Conservation (phyloP, 2,113 vertebrate species). For the Loxodonta africana region DNA sequence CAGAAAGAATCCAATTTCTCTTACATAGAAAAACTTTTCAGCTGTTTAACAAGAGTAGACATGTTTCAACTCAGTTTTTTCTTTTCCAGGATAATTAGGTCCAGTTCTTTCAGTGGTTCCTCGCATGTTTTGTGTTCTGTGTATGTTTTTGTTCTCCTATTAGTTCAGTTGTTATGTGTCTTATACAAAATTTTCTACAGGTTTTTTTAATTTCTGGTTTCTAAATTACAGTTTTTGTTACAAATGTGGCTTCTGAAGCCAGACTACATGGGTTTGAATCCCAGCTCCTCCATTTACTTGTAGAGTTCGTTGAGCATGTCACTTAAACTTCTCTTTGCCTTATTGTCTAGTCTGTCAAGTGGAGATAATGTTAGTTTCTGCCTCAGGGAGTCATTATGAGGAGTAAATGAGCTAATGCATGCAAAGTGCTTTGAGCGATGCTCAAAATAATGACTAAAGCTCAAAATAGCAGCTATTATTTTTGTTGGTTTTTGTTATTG, state of each 20-base stretch:
- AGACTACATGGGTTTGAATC: background rate
- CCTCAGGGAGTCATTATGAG: background rate
- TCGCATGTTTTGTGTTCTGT: background rate
- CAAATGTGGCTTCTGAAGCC: background rate
- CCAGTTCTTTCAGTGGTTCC: background rate
- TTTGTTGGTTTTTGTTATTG: background rate
- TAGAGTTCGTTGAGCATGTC: background rate
- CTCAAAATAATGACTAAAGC: slow-evolving; percentile 3
- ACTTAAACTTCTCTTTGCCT: slow-evolving; percentile 40
- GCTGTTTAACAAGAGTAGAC: slow-evolving; percentile 18
- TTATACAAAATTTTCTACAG: background rate
- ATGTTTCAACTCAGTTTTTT: background rate
- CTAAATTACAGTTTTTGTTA: slow-evolving; percentile 38
- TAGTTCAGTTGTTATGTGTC: background rate
- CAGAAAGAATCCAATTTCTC: slow-evolving; percentile 15
- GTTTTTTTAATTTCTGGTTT: background rate
- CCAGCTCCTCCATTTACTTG: background rate
- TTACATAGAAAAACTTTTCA: background rate
- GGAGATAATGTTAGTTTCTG: background rate
- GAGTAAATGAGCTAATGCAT: background rate
- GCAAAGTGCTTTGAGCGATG: slow-evolving; percentile 28
- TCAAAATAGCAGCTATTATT: background rate
- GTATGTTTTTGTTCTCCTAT: slow-evolving; percentile 7
- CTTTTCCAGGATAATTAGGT: background rate
- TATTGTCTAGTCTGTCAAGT: background rate